These are phyloP conservation scores for Anthophora plumipes DNA, from an alignment of 2,888 invertebrate species.

Conservation along the genomic window DNA sequence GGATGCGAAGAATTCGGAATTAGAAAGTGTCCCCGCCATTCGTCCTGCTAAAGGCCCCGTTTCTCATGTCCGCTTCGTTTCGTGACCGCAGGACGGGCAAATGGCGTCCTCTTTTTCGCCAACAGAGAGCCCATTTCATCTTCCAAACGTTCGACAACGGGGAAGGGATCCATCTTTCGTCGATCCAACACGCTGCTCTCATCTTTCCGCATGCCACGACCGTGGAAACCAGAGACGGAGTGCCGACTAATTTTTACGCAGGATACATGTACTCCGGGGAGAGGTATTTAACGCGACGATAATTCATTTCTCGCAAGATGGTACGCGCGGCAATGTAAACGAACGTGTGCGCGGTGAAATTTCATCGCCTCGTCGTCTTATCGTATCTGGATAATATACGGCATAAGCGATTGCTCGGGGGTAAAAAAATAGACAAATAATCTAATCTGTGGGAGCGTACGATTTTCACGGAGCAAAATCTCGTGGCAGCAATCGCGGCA, in stretches of 20 bases:
- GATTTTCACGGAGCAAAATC: no score
- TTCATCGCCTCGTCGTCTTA: background rate
- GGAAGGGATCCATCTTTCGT: conserved; percentile 4
- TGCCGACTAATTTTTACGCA: background rate
- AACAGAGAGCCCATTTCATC: background rate
- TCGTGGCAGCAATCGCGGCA: no score
- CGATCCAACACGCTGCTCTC: background rate
- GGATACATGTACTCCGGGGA: no score
- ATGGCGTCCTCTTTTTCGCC: conserved; percentile 16
- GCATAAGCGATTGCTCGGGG: no score
- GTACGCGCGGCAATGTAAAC: background rate
- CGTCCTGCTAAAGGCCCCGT: background rate
- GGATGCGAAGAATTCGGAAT: conserved; percentile 37
- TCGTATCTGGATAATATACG: no score
- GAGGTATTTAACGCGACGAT: conserved; percentile 9
- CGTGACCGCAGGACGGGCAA: conserved; percentile 31
- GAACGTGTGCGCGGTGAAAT: background rate
- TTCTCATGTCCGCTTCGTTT: conserved; percentile 42
- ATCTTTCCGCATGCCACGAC: background rate
- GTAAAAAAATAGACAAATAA: background rate
- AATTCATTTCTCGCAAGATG: conserved; percentile 16
- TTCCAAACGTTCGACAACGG: background rate
- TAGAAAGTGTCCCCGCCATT: conserved; percentile 12
- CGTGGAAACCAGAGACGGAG: no score
- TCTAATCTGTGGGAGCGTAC: background rate